Conservation (phyloP, 2,888 invertebrate genomes). For the Mythimna vitellina region DNA sequence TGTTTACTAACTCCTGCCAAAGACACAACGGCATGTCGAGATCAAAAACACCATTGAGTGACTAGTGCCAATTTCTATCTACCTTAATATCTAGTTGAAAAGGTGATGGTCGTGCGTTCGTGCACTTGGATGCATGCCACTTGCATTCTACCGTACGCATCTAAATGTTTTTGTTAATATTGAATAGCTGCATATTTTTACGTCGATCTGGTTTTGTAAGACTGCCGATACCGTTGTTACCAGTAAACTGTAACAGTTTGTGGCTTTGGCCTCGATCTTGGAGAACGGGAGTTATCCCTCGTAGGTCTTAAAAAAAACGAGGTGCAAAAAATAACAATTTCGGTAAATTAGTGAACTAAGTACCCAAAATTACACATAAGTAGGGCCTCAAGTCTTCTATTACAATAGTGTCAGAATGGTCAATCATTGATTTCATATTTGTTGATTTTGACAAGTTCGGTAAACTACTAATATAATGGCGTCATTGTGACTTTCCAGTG, state of each 20-base stretch:
- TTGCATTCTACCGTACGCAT: conserved; percentile 32
- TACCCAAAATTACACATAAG: too few relatives aligned
- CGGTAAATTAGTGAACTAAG: not conserved
- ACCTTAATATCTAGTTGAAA: conserved; percentile 26
- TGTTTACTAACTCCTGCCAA: conserved; percentile 44
- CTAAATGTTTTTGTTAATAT: conserved; percentile 43
- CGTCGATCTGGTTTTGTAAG: conserved; percentile 21
- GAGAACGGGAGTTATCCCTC: not conserved
- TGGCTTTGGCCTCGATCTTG: conserved; percentile 8
- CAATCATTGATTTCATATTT: too few relatives aligned
- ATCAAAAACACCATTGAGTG: conserved; percentile 40
- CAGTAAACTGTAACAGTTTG: conserved; percentile 10
- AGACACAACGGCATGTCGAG: conserved; percentile 29
- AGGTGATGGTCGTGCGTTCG: conserved; percentile 18
- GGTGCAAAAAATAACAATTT: not conserved
- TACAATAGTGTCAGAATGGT: too few relatives aligned
- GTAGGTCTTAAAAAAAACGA: not conserved
- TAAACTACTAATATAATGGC: too few relatives aligned
- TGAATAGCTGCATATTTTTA: conserved; percentile 19
- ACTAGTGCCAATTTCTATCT: conserved; percentile 49
- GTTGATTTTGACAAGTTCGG: too few relatives aligned
- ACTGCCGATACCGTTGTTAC: not conserved
- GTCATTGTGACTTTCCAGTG: too few relatives aligned
- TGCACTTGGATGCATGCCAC: conserved; percentile 38
- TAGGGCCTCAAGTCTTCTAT: too few relatives aligned